Base-by-base conservation (phyloP, 1,140 invertebrate species). In the Drosophila yakuba region DNA sequence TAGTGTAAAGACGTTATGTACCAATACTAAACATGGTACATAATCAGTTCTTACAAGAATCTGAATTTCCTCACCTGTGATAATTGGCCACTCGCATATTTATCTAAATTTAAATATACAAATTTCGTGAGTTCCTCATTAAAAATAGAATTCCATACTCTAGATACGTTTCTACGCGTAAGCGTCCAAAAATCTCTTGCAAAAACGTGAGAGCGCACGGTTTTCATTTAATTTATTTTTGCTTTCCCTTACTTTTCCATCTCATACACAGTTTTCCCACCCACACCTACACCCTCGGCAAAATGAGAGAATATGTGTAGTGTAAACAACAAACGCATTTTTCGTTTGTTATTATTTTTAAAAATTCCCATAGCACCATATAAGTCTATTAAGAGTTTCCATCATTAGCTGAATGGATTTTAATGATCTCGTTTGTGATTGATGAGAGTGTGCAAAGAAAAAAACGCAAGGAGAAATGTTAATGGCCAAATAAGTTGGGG, bases 111-210 rank as follows among this genome's bases (percentile, higher is more conserved):
- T 72, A 72, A 74, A 61, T 63, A 61, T 73, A 73, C 2, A 41
- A 59, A 54, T 44, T 43, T 58, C 14, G 39, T 54, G 48, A 57
- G 54, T 58, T 67, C 35, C 43, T 10, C 12, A 7, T 20, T 67
- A 73, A 67, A 88, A 83, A 89, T 86, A 86, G 83, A 86, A 76
- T 86, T 86, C 83, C 83, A 86, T 83, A 80, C 60, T 77, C 74
- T 78, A 69, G 74, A 69, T 78, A 78, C 32, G 71, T 52, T 62
- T 55, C 52, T 60, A 45, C 76, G 72, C 68, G 79, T 83, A 86
- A 86, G 67, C 76, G 55, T 41, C 51, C 62, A 86, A 86, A 66
- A 86, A 88, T 88, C 83, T 79, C 61, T 69, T 83, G 83, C 83
- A 71, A 86, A 86, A 88, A 88, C 83, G 83, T 86, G 84, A 86